phyloP scores from a whole-genome alignment of 2,888 invertebrate species.

The Ochlodes sylvanus region DNA sequence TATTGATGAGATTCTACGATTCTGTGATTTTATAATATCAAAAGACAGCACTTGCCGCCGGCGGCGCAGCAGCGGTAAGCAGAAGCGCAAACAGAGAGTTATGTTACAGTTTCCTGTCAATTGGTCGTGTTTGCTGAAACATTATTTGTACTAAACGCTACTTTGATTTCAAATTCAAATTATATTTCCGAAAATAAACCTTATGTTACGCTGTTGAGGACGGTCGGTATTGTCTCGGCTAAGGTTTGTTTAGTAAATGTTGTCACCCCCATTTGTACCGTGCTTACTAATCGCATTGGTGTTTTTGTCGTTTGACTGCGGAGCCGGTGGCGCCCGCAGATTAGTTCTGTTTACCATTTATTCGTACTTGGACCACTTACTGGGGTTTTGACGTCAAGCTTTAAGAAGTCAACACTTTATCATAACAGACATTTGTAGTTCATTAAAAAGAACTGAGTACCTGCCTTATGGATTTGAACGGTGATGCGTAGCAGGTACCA shows the following conservation, averaged over 20 bases:
- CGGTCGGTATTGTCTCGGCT: background rate
- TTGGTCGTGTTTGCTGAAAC: conserved; percentile 56
- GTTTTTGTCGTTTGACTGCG: background rate
- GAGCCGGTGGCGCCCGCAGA: background rate
- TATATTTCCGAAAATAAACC: background rate
- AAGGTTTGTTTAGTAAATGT: background rate
- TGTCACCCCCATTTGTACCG: conserved; percentile 1
- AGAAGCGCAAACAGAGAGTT: conserved; percentile 61
- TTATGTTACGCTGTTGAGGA: background rate
- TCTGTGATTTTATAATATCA: no score
- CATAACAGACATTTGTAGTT: no score
- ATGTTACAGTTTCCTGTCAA: conserved; percentile 75
- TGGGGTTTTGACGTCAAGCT: no score
- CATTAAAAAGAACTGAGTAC: no score
- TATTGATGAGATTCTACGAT: no score
- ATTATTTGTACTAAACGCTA: conserved; percentile 46
- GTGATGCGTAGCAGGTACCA: no score
- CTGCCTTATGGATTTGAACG: no score
- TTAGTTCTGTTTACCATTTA: background rate
- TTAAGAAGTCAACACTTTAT: no score
- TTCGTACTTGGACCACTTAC: no score
- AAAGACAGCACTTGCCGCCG: no score
- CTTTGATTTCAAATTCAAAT: conserved; percentile 26
- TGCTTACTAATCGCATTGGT: conserved; percentile 2
- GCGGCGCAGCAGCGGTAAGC: conserved; percentile 46